Percentiles rank a stretch among this genome's conserved stretches.
Evolutionary conservation across 1,140 invertebrate genomes (phyloP).

Genomic region (Hypothenemus hampei): DNA sequence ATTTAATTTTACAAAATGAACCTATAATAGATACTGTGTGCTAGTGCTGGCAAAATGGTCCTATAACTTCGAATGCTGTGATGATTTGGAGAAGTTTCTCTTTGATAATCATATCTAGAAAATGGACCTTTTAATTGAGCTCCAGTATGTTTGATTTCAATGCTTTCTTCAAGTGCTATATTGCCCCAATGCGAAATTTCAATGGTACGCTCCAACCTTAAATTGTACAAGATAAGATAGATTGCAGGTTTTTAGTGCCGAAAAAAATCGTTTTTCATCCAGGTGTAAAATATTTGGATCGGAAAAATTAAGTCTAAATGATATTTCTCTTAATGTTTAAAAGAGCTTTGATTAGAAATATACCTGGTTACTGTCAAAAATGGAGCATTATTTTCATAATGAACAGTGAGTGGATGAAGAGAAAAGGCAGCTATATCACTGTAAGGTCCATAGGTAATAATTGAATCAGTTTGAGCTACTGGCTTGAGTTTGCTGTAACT

Average conservation of each 20-base stretch:
- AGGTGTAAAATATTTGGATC: no score
- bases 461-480: constrained; percentile 68
- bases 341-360: constrained; percentile 2
- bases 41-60: constrained; percentile 82
- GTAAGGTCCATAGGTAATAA: constrained; percentile 84
- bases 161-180: constrained; percentile 92
- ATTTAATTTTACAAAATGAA: neutral
- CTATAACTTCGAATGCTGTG: constrained; percentile 90
- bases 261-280: no score
- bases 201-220: constrained; percentile 72
- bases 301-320: neutral
- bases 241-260: no score
- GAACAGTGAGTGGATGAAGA: constrained; percentile 66
- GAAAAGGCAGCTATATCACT: constrained; percentile 57
- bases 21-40: constrained; percentile 48
- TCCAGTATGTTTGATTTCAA: constrained; percentile 89
- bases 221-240: no score
- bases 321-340: constrained; percentile 23
- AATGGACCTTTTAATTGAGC: constrained; percentile 93
- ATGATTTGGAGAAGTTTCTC: constrained; percentile 77
- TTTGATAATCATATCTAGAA: constrained; percentile 92
- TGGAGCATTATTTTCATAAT: constrained; percentile 96
- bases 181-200: constrained; percentile 99
- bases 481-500: constrained; percentile 85
- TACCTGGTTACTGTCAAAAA: constrained; percentile 80